Evolutionary conservation across 2,888 invertebrate genomes (phyloP).

Genomic region (Lepidonotus clava): DNA sequence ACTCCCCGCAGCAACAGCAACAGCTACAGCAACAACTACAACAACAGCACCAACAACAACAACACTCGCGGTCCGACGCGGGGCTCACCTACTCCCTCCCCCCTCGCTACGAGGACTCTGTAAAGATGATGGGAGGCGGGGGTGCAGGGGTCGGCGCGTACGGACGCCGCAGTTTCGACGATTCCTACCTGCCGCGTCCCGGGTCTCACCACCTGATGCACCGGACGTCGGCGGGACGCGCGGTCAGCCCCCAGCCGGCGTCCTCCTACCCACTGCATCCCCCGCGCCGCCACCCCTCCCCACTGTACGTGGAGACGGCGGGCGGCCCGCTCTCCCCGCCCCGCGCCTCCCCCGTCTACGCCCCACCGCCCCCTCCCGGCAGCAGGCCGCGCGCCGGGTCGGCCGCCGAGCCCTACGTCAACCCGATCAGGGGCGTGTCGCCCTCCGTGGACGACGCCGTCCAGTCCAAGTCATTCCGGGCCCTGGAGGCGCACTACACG

Average conservation of each 20-base stretch:
- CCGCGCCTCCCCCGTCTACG: not conserved
- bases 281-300: conserved; percentile 2
- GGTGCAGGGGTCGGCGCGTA: not conserved
- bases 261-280: too few relatives aligned
- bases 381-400: not conserved
- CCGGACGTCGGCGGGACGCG: conserved; percentile 17
- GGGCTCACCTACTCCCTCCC: conserved; percentile 53
- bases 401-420: conserved; percentile 39
- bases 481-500: conserved; percentile 44
- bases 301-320: conserved; percentile 33
- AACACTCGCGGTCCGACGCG: not conserved
- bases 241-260: conserved; percentile 37
- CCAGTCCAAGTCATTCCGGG: conserved; percentile 55
- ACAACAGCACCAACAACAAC: not conserved
- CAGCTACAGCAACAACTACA: conserved; percentile 1
- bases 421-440: conserved; percentile 52
- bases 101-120: conserved; percentile 53
- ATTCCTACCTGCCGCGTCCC: conserved; percentile 16
- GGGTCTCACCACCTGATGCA: not conserved
- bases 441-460: conserved; percentile 47
- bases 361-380: not conserved
- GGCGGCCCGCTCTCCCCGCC: conserved; percentile 54
- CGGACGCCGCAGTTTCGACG: conserved; percentile 35
- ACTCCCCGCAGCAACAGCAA: not conserved
- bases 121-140: not conserved